Evolutionary conservation across 2,113 vertebrate species (phyloP).

Genomic region (Hucho hucho): DNA sequence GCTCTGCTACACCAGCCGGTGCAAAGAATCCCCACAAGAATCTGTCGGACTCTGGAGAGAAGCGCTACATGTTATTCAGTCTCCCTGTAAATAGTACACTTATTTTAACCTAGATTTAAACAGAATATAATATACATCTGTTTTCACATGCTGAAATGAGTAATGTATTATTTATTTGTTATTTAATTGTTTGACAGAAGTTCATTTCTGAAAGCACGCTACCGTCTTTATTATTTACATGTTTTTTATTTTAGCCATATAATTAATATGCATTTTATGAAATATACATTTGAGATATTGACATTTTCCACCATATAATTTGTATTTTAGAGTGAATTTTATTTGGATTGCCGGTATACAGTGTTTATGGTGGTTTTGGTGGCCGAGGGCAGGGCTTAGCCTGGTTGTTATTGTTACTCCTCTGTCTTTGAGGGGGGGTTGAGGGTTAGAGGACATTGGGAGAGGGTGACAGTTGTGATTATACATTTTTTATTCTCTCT

Average conservation of each 20-base stretch:
- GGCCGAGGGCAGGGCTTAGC: slow-evolving; percentile 16
- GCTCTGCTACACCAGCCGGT: slow-evolving; percentile 22
- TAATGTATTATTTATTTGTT: not conserved
- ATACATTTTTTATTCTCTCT: slow-evolving; percentile 55
- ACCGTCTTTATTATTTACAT: not conserved
- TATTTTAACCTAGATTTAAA: not conserved
- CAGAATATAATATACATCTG: not conserved
- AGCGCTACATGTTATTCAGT: slow-evolving; percentile 5
- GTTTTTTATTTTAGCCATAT: not conserved
- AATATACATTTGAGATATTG: slow-evolving; percentile 6
- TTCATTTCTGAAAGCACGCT: not conserved
- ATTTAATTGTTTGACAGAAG: not conserved
- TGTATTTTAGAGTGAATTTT: not conserved
- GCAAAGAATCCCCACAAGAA: slow-evolving; percentile 10
- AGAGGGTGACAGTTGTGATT: slow-evolving; percentile 34
- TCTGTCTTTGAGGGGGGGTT: slow-evolving; percentile 31
- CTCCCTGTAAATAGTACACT: not conserved
- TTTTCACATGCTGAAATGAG: not conserved
- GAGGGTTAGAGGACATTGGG: slow-evolving; percentile 27
- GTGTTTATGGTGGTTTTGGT: slow-evolving; percentile 3
- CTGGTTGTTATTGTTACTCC: slow-evolving; percentile 23
- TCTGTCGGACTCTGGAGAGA: slow-evolving; percentile 6
- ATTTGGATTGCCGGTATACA: not conserved
- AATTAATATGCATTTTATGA: slow-evolving; percentile 1
- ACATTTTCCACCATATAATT: not conserved